Percentiles rank a stretch among this genome's conserved stretches.
These are phyloP conservation scores for Heliconius erato DNA, from an alignment of 2,888 invertebrate genomes.

Conservation along the genomic window DNA sequence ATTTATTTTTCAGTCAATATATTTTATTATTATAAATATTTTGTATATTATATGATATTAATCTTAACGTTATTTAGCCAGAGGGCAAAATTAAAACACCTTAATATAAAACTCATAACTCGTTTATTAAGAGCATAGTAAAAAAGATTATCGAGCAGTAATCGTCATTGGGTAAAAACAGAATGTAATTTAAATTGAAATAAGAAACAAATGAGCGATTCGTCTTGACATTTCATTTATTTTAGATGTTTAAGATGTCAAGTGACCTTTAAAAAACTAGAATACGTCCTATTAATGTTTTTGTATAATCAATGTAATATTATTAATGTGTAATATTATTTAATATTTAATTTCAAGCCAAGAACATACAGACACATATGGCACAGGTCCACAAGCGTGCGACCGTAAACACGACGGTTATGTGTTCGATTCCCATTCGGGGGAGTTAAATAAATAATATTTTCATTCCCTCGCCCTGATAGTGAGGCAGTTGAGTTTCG, in stretches of 20 bases:
- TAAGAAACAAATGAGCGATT: constrained; percentile 10
- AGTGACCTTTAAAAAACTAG: constrained; percentile 15
- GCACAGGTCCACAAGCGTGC: too few species aligned
- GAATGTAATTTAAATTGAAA: neutral
- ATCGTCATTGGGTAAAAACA: constrained; percentile 1
- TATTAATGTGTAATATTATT: neutral
- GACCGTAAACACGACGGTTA: too few species aligned
- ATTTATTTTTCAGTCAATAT: neutral
- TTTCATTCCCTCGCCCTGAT: too few species aligned
- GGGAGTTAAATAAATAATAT: too few species aligned
- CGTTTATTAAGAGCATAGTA: neutral
- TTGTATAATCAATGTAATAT: neutral
- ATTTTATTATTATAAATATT: neutral
- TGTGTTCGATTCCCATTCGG: too few species aligned
- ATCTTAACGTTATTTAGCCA: neutral
- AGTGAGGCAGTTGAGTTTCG: too few species aligned
- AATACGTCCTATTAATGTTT: neutral
- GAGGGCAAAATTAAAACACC: neutral
- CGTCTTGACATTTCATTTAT: constrained; percentile 18
- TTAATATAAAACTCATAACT: neutral
- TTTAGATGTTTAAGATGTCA: neutral
- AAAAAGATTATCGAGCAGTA: constrained; percentile 20
- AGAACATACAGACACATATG: too few species aligned
- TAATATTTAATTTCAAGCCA: neutral
- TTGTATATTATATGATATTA: neutral